A percentile compares a stretch with the other conserved stretches of the same genome.
Evolutionary conservation across 2,888 invertebrate species (phyloP).

Genomic region (Halictus quadricinctus): DNA sequence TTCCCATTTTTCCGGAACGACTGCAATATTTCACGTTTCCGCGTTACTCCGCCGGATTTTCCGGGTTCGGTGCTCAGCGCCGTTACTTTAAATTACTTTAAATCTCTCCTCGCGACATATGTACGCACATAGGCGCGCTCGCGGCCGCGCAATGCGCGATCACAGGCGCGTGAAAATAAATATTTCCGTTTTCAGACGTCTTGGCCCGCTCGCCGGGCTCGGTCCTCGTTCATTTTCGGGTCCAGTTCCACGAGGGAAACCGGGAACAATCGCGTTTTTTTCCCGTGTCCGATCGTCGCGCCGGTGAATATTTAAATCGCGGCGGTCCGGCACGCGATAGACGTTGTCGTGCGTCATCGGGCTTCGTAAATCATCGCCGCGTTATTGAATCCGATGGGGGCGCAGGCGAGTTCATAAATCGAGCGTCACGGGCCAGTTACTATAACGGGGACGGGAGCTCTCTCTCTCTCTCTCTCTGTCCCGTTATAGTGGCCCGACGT

Average conservation of each 20-base stretch:
- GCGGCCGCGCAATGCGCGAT: slow-evolving; percentile 61
- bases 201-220: neutral
- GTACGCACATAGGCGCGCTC: slow-evolving; percentile 9
- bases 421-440: slow-evolving; percentile 40
- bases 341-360: neutral
- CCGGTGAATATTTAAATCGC: slow-evolving; percentile 15
- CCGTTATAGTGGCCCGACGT: neutral
- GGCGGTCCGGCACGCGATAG: neutral
- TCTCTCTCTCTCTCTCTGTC: neutral
- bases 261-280: neutral
- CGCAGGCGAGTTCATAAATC: slow-evolving; percentile 50
- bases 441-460: slow-evolving; percentile 34
- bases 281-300: too few species aligned
- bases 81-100: too few species aligned
- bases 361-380: slow-evolving; percentile 34
- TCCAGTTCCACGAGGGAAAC: neutral
- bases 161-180: slow-evolving; percentile 65
- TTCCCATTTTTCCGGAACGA: neutral
- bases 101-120: slow-evolving; percentile 26
- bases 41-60: slow-evolving; percentile 7
- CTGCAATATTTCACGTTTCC: slow-evolving; percentile 7
- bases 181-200: slow-evolving; percentile 61
- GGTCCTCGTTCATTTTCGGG: neutral
- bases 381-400: slow-evolving; percentile 41
- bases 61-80: neutral